Conservation (phyloP, 2,113 vertebrate species). For the Cottus gobio region DNA sequence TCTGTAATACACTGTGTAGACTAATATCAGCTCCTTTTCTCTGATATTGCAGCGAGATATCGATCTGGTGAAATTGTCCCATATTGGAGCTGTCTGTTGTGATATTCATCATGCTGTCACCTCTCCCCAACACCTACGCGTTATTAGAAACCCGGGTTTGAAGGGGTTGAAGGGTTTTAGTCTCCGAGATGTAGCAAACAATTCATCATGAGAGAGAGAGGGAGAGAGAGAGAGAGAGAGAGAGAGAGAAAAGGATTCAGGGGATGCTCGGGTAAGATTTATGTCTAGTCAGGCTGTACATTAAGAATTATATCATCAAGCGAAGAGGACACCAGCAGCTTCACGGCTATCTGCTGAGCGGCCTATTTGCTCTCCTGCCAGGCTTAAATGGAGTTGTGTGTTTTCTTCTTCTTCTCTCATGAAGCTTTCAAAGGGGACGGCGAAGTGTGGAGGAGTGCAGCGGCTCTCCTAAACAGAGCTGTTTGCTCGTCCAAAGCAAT, state of each 20-base stretch:
- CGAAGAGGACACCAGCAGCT: constrained; percentile 75
- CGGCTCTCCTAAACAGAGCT: constrained; percentile 66
- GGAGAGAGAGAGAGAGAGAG: constrained; percentile 22
- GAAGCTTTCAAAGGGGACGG: constrained; percentile 75
- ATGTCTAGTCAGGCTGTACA: constrained; percentile 83
- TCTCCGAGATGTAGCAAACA: constrained; percentile 95
- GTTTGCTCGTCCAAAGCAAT: constrained; percentile 69
- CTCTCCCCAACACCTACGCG: constrained; percentile 93
- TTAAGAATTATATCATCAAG: constrained; percentile 87
- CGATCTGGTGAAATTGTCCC: constrained; percentile 99
- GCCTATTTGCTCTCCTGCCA: constrained; percentile 78
- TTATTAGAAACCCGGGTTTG: constrained; percentile 98
- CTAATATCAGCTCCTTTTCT: constrained; percentile 99
- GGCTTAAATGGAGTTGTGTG: constrained; percentile 75
- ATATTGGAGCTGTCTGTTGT: constrained; percentile 99
- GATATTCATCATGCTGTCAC: constrained; percentile 99
- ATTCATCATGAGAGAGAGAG: constrained; percentile 86
- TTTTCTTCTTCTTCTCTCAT: constrained; percentile 36
- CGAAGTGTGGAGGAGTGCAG: constrained; percentile 66
- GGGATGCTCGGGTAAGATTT: constrained; percentile 86
- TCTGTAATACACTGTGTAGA: constrained; percentile 99
- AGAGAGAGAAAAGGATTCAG: constrained; percentile 74
- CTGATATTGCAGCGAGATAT: constrained; percentile 99
- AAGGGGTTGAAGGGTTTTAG: constrained; percentile 92
- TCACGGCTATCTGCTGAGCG: constrained; percentile 82